Base-by-base conservation (phyloP, 1,140 invertebrate genomes). In the Brachionus koreanus region DNA sequence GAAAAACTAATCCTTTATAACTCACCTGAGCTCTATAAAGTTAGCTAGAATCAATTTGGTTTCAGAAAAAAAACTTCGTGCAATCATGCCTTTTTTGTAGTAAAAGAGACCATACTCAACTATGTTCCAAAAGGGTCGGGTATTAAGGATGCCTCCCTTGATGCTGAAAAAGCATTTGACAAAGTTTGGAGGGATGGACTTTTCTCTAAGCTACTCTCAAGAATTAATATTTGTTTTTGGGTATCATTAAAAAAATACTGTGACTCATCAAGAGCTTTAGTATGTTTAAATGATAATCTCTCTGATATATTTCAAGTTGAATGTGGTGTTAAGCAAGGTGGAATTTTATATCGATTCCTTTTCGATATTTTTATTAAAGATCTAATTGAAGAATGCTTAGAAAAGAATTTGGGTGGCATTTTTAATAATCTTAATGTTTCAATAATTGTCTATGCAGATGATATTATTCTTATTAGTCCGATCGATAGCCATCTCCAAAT, bases 321-420 rank as follows among this genome's bases (percentile, higher is more conserved):
- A 43, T 43, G 42, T 43, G 42, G 42, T 7, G 42, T 43, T 1
- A 43, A 43, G 42, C 6, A 43, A 13, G 42, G 42, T 43, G 42
- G 42, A 1, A 43, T 61, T n/a, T 61, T 61, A 61, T 61, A 9
- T n/a, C 52, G 9, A 61, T 61, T 25, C 52, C n/a, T n/a, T n/a
- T n/a, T n/a, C n/a, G n/a, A n/a, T n/a, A n/a, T n/a, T n/a, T n/a
- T n/a, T n/a, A n/a, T 61, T 13, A 19, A 61, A 7, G 52, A 61
- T 61, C 52, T 61, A 61, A 61, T 61, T 16, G 52, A 61, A 61
- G 52, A 61, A 61, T 61, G 52, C 52, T 61, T 61, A 61, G 52
- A 61, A 61, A 61, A 61, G n/a, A 61, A 61, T 7, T 61, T 61
- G 23, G 52, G 52, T 16, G n/a, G n/a, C n/a, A 61, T 61, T 61